Conservation (phyloP, 1,140 invertebrate species). For the Pachyrhynchus sulphureomaculatus region DNA sequence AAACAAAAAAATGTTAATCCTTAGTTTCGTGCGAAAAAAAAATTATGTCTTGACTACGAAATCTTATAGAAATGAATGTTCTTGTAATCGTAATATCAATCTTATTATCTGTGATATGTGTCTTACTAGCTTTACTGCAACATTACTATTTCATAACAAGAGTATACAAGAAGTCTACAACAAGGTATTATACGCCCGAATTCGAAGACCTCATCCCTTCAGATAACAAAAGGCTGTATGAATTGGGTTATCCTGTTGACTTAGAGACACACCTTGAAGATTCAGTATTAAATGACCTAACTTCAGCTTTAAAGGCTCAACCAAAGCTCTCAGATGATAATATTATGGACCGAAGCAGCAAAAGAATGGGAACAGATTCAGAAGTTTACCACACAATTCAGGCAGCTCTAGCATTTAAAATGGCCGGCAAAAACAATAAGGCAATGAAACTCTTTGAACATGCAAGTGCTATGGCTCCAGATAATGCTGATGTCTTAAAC, state of each 20-base stretch:
- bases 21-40: background rate
- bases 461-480: slow-evolving; percentile 84
- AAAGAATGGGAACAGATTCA: slow-evolving; percentile 43
- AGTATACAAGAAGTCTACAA: slow-evolving; percentile 36
- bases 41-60: background rate
- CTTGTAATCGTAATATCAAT: slow-evolving; percentile 40
- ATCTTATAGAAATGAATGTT: slow-evolving; percentile 26
- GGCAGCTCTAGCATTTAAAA: slow-evolving; percentile 81
- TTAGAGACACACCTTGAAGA: slow-evolving; percentile 27
- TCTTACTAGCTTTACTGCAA: slow-evolving; percentile 46
- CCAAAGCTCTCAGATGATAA: slow-evolving; percentile 10
- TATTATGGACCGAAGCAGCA: slow-evolving; percentile 11
- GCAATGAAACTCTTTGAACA: slow-evolving; percentile 88
- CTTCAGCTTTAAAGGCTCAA: slow-evolving; percentile 32
- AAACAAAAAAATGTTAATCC: slow-evolving; percentile 2
- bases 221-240: slow-evolving; percentile 27
- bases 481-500: slow-evolving; percentile 89
- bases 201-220: slow-evolving; percentile 48
- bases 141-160: slow-evolving; percentile 43
- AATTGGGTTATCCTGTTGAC: slow-evolving; percentile 28
- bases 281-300: slow-evolving; percentile 38
- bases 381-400: slow-evolving; percentile 84
- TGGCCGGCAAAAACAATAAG: slow-evolving; percentile 79
- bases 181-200: slow-evolving; percentile 38
- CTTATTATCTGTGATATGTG: slow-evolving; percentile 46